These are phyloP conservation scores for Ciona savignyi DNA, from an alignment of 23 tunicate genomes.

Conservation along the genomic window DNA sequence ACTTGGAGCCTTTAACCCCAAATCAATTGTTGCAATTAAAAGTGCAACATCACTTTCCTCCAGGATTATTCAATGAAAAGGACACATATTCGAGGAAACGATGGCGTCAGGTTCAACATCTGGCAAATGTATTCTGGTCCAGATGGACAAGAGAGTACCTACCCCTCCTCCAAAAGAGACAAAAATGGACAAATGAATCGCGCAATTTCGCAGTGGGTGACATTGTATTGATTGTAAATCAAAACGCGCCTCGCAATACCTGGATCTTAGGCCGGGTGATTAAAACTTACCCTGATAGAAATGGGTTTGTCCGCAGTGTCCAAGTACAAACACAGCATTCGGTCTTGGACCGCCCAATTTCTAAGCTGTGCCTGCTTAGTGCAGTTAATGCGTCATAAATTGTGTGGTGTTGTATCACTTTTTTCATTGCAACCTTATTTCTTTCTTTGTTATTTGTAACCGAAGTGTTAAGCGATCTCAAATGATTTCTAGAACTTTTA, in stretches of 20 bases:
- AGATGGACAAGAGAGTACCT: slow-evolving; percentile 21
- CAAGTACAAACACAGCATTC: background rate
- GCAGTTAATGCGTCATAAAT: no score
- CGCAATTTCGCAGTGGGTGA: slow-evolving; percentile 11
- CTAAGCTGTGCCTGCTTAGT: slow-evolving; percentile 5
- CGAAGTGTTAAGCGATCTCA: no score
- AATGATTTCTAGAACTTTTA: no score
- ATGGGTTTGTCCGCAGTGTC: slow-evolving; percentile 25
- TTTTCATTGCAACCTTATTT: no score
- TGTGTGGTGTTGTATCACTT: no score
- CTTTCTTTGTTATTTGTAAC: no score
- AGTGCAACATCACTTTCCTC: slow-evolving; percentile 8
- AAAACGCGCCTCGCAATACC: slow-evolving; percentile 5
- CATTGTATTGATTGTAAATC: slow-evolving; percentile 12
- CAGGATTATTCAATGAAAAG: slow-evolving; percentile 22
- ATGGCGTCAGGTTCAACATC: slow-evolving; percentile 23
- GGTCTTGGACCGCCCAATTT: background rate
- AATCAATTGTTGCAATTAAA: slow-evolving; percentile 21
- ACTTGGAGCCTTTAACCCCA: slow-evolving; percentile 16
- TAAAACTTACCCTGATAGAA: slow-evolving; percentile 15
- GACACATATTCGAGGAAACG: slow-evolving; percentile 18
- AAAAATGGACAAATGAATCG: slow-evolving; percentile 11
- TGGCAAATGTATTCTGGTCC: slow-evolving; percentile 25
- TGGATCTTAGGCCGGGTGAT: slow-evolving; percentile 22
- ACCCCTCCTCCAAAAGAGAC: slow-evolving; percentile 13